These are phyloP conservation scores for Sebastes cheni DNA, from an alignment of 2,797 vertebrate genomes.

Conservation along the genomic window DNA sequence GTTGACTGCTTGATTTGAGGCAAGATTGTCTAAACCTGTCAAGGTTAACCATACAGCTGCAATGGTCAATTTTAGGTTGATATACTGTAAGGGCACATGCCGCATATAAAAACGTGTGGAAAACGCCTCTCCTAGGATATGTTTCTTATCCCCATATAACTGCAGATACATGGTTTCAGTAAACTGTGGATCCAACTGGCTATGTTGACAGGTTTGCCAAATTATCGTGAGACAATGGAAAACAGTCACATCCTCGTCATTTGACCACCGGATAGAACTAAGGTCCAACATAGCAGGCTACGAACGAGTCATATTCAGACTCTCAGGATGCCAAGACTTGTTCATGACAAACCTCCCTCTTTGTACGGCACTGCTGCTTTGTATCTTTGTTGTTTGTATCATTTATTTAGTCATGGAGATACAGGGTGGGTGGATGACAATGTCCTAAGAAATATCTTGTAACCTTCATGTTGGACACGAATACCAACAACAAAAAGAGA, in stretches of 20 bases:
- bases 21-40: not conserved
- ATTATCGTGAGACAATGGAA: not conserved
- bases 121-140: too few relatives aligned
- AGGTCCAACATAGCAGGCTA: not conserved
- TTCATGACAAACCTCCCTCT: not conserved
- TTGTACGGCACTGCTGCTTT: not conserved
- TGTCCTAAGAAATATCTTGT: not conserved
- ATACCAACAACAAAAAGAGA: not conserved
- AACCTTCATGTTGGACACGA: not conserved
- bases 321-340: not conserved
- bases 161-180: not conserved
- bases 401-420: not conserved
- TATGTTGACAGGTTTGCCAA: not conserved
- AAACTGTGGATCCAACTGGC: not conserved
- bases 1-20: not conserved
- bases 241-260: not conserved
- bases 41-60: not conserved
- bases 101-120: too few relatives aligned
- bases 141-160: not conserved
- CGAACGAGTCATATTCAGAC: not conserved
- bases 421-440: not conserved
- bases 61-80: not conserved
- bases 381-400: not conserved
- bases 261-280: not conserved
- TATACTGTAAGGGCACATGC: not conserved